These are phyloP conservation scores for Serripes groenlandicus DNA, from an alignment of 2,888 invertebrate genomes.

Conservation along the genomic window DNA sequence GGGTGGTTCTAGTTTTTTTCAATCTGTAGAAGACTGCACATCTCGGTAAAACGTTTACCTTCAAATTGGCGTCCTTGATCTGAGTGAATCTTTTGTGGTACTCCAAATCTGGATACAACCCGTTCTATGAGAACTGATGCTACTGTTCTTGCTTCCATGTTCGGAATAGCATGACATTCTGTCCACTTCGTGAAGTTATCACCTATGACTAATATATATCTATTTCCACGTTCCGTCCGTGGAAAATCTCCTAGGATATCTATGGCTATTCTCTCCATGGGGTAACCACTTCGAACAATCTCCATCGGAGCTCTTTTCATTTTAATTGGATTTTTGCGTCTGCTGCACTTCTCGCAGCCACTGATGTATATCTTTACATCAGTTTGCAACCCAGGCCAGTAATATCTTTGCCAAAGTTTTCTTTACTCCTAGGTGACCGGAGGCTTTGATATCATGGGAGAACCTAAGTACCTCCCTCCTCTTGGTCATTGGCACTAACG, in stretches of 20 bases:
- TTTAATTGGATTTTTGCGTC: conserved; percentile 8
- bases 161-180: conserved; percentile 40
- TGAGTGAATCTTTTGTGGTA: conserved; percentile 43
- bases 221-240: conserved; percentile 24
- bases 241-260: conserved; percentile 48
- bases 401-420: conserved; percentile 50
- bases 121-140: conserved; percentile 36
- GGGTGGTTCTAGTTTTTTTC: conserved; percentile 43
- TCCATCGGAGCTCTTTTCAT: conserved; percentile 45
- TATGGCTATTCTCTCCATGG: conserved; percentile 44
- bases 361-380: conserved; percentile 16
- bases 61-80: conserved; percentile 53
- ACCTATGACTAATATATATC: conserved; percentile 42
- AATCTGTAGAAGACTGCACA: conserved; percentile 51
- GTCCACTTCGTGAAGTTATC: conserved; percentile 55
- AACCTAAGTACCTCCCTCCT: conserved; percentile 43
- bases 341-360: conserved; percentile 33
- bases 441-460: conserved; percentile 43
- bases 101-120: conserved; percentile 38
- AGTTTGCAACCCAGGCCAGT: conserved; percentile 41
- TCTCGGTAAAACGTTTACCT: conserved; percentile 38
- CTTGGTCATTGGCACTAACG: too few species aligned
- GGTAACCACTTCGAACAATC: conserved; percentile 28
- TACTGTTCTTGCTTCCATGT: conserved; percentile 38
- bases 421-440: conserved; percentile 65